Percentiles rank a stretch among this genome's conserved stretches.
These are phyloP conservation scores for Gopherus flavomarginatus DNA, from an alignment of 2,113 vertebrate species.

Conservation along the genomic window DNA sequence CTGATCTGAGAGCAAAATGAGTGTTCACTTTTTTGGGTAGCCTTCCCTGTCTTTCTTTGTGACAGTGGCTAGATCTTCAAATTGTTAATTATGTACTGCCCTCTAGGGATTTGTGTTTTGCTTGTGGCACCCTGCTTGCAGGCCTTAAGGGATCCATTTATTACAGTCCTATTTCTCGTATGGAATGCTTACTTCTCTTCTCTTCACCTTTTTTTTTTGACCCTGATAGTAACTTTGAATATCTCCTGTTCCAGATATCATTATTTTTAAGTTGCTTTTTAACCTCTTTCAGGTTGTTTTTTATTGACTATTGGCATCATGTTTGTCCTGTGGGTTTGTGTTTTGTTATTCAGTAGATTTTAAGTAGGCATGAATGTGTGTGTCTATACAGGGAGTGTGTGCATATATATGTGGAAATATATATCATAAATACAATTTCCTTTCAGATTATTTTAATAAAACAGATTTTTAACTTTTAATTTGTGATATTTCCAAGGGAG, in stretches of 20 bases:
- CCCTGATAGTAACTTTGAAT: not conserved
- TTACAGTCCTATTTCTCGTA: not conserved
- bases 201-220: not conserved
- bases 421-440: not conserved
- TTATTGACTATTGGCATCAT: rapidly evolving
- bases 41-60: conserved; percentile 40
- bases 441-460: not conserved
- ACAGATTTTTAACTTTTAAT: not conserved
- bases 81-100: conserved; percentile 77
- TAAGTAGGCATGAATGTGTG: rapidly evolving
- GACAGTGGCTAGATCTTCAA: conserved; percentile 46
- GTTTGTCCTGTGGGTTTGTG: not conserved
- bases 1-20: conserved; percentile 29
- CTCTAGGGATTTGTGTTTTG: conserved; percentile 74
- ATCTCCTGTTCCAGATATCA: rapidly evolving
- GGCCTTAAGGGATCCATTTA: conserved; percentile 42
- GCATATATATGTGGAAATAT: rapidly evolving
- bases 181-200: conserved; percentile 9
- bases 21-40: conserved; percentile 33
- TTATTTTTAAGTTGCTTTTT: not conserved
- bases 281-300: not conserved
- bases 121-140: conserved; percentile 56
- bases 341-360: not conserved
- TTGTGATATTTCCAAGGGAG: not conserved
- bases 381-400: not conserved